phyloP scores from a whole-genome alignment of 2,113 vertebrate genomes.

The Lynx canadensis region DNA sequence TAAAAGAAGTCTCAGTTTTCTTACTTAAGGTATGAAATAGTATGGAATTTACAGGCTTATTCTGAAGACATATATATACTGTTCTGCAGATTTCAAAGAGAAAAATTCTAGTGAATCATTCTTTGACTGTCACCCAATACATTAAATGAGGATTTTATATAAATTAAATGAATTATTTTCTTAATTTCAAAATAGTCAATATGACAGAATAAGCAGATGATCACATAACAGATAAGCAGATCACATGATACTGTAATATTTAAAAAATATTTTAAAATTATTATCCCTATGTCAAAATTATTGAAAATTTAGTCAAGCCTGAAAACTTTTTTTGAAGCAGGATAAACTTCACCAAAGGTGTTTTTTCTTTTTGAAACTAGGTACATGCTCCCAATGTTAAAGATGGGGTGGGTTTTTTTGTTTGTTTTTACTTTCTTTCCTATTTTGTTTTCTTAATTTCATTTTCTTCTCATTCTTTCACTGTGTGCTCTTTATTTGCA shows the following conservation, averaged over 20 bases:
- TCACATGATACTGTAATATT: background rate
- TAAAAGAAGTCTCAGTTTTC: background rate
- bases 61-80: background rate
- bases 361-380: background rate
- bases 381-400: background rate
- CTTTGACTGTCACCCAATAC: background rate
- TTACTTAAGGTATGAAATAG: background rate
- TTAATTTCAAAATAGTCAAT: conserved; percentile 39
- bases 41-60: background rate
- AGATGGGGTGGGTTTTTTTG: background rate
- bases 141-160: background rate
- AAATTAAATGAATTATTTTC: conserved; percentile 4
- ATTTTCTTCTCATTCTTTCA: conserved; percentile 27
- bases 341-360: background rate
- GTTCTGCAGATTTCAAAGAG: conserved; percentile 1
- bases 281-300: background rate
- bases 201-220: background rate
- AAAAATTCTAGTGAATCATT: conserved; percentile 3
- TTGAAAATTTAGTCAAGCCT: background rate
- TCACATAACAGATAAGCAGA: too few species aligned
- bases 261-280: background rate
- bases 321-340: conserved; percentile 11
- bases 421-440: background rate
- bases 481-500: background rate
- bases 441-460: background rate